A percentile compares a stretch with the other conserved stretches of the same genome.
Conservation (phyloP, 2,888 invertebrate genomes). For the Xylocampa areola region DNA sequence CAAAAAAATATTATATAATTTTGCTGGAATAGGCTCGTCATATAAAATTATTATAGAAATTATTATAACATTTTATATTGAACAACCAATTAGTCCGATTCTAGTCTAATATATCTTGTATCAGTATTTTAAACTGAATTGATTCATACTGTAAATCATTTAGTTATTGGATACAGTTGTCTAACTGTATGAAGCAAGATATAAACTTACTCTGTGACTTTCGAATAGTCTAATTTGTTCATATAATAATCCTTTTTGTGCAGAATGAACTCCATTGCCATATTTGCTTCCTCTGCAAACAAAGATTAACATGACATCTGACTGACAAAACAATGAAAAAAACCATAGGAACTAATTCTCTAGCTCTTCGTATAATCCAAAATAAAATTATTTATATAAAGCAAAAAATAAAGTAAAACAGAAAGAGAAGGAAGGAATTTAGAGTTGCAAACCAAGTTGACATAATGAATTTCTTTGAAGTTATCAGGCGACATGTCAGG, state of each 20-base stretch:
- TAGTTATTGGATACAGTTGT: neutral
- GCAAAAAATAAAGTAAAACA: neutral
- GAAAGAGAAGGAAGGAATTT: neutral
- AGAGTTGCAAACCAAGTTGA: no score
- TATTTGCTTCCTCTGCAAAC: conserved; percentile 88
- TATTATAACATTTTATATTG: conserved; percentile 15
- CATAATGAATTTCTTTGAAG: no score
- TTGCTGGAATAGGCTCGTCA: conserved; percentile 22
- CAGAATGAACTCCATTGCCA: conserved; percentile 93
- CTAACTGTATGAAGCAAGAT: conserved; percentile 12
- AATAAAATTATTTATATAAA: no score
- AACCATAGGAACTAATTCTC: no score
- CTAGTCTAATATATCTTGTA: neutral
- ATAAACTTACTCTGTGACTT: conserved; percentile 92
- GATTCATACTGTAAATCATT: conserved; percentile 1
- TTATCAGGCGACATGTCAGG: no score
- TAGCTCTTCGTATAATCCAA: no score
- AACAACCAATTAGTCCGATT: neutral
- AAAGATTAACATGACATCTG: conserved; percentile 21
- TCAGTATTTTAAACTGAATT: neutral
- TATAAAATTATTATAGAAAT: neutral
- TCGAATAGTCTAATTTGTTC: conserved; percentile 95
- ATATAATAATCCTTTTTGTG: conserved; percentile 98
- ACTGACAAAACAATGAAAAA: no score
- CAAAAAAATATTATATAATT: conserved; percentile 37